Base-by-base conservation (phyloP, 2,888 invertebrate genomes). In the Aethes cnicana region DNA sequence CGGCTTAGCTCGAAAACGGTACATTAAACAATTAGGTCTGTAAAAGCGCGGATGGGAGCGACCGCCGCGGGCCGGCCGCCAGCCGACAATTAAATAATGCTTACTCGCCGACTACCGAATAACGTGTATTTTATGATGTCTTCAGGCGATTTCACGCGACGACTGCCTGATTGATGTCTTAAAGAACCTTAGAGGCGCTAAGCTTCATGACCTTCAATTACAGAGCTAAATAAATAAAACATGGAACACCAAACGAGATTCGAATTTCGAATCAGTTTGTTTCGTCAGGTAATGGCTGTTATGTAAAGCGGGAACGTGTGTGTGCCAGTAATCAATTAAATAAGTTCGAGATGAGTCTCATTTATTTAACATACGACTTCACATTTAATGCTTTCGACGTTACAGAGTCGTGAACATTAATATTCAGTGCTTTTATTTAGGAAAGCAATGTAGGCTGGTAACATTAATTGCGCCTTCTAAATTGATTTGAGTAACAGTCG, bases 21-120 rank as follows among this genome's bases (percentile, higher is more conserved):
- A 66, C 71, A 69, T 65, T 61, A 65, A 63, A 63, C 65, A 63
- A 61, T 71, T 57, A 59, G 59, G 53, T 42, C 54, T 32, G 43
- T 43, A 50, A 54, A 59, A 62, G 48, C 54, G 57, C 54, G 55
- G 56, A 53, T 70, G 63, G 61, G 69, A 68, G 70, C 65, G 66
- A 63, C 62, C 66, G 77, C 83, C 81, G 62, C 69, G 60, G 77
- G 84, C 84, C 66, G 64, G 59, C 70, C 70, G 72, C 79, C 75
- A 71, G 77, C 81, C 74, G 79, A 83, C 82, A 86, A 88, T 89
- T 87, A 89, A 86, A 87, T 86, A 81, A 83, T 79, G 78, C 84
- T 88, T 84, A 85, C 72, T 61, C 62, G 20, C 23, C 32, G 74
- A 81, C 88, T 88, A 87, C 88, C 77, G 89, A 77, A 85, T 81